Evolutionary conservation across 2,113 vertebrate species (phyloP).

Genomic region (Macrotis lagotis): DNA sequence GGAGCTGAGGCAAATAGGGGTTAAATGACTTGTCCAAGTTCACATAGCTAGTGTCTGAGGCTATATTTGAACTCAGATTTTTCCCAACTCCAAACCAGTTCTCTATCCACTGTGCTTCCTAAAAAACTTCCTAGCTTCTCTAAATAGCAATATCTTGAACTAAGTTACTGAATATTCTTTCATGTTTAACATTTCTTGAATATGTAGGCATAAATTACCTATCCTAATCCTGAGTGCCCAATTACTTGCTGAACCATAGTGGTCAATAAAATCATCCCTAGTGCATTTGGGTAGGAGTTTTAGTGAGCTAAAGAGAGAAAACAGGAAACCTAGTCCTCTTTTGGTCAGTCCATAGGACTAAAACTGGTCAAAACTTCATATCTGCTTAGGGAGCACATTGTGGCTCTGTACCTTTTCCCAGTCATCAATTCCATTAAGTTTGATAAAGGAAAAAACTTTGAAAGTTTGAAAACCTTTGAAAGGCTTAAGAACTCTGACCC

Average conservation of each 20-base stretch:
- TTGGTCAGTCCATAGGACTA: background rate
- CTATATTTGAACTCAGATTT: background rate
- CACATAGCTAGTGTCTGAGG: background rate
- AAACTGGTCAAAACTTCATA: background rate
- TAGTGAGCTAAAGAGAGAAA: background rate
- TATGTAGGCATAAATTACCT: background rate
- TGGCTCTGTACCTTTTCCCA: background rate
- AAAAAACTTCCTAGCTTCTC: background rate
- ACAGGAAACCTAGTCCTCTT: background rate
- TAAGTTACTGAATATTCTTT: background rate
- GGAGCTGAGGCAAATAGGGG: background rate
- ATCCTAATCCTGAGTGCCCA: background rate
- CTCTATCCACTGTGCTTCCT: background rate
- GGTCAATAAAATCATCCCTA: background rate
- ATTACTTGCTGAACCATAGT: background rate
- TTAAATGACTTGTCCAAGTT: background rate
- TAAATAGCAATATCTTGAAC: background rate
- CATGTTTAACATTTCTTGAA: background rate
- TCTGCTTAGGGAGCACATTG: background rate
- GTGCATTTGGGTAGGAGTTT: background rate
- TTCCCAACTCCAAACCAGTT: background rate
- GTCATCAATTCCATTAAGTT: background rate
- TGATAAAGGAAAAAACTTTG: background rate
- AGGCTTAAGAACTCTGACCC: background rate
- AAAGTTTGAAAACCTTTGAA: background rate